Evolutionary conservation across 2,888 invertebrate genomes (phyloP).

Genomic region (Erebia aethiops): DNA sequence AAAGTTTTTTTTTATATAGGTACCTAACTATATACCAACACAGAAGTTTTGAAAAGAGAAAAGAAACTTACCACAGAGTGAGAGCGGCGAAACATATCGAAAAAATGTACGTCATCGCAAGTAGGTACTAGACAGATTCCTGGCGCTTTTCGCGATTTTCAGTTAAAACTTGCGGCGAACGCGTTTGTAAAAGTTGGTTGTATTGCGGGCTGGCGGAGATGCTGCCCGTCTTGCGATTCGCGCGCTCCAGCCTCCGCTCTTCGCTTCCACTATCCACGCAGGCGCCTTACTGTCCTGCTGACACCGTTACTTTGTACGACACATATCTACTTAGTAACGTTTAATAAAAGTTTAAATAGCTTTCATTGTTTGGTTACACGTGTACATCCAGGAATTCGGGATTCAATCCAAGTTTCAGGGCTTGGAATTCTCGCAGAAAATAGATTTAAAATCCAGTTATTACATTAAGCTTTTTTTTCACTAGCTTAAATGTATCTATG

Average conservation of each 20-base stretch:
- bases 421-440: neutral
- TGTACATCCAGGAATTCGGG: conserved; percentile 18
- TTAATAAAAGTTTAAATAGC: conserved; percentile 39
- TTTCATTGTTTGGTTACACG: conserved; percentile 21
- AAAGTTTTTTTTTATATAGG: no score
- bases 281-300: conserved; percentile 47
- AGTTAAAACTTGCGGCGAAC: conserved; percentile 14
- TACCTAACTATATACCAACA: no score
- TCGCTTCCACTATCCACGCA: conserved; percentile 48
- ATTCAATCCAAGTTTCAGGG: conserved; percentile 24
- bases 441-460: neutral
- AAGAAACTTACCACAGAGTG: conserved; percentile 34
- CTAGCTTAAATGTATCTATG: no score
- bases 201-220: conserved; percentile 32
- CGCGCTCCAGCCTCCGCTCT: conserved; percentile 45
- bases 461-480: neutral
- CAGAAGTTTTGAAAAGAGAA: neutral
- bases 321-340: conserved; percentile 14
- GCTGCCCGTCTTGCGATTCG: conserved; percentile 48
- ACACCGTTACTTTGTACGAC: conserved; percentile 36
- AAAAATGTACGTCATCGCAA: conserved; percentile 13
- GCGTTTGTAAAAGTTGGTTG: conserved; percentile 12
- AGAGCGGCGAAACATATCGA: conserved; percentile 17
- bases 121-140: neutral
- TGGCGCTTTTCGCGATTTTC: conserved; percentile 2